Evolutionary conservation across 1,140 invertebrate genomes (phyloP).

Genomic region (Cryptotermes secundus): DNA sequence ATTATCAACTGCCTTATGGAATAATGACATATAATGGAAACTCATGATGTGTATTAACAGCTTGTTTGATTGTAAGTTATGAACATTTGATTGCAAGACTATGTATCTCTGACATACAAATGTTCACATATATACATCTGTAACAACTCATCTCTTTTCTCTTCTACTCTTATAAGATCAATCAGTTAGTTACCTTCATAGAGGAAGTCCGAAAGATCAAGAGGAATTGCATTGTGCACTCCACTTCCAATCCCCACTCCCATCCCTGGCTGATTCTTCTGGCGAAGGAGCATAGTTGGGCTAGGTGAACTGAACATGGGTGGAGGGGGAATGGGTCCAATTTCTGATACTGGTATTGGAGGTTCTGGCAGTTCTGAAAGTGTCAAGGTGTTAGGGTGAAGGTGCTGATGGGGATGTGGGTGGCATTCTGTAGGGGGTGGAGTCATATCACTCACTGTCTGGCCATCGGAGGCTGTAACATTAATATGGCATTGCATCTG

Average conservation of each 20-base stretch:
- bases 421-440: conserved; percentile 53
- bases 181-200: conserved; percentile 61
- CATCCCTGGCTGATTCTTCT: conserved; percentile 50
- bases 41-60: too few species aligned
- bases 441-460: conserved; percentile 43
- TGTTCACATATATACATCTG: too few species aligned
- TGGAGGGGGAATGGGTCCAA: conserved; percentile 91
- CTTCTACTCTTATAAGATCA: background rate
- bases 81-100: too few species aligned
- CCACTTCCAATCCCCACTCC: conserved; percentile 49
- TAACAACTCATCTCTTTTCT: background rate
- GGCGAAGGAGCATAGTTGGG: conserved; percentile 63
- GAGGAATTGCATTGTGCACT: conserved; percentile 41
- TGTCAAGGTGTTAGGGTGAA: conserved; percentile 55
- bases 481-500: background rate
- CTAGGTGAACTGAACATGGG: conserved; percentile 92
- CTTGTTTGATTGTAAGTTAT: too few species aligned
- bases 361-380: conserved; percentile 85
- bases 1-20: too few species aligned
- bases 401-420: conserved; percentile 50
- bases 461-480: background rate
- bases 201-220: conserved; percentile 57
- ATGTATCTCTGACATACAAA: too few species aligned
- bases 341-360: conserved; percentile 86
- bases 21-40: too few species aligned